Conservation (phyloP, 1,140 invertebrate genomes). For the Cydia strobilella region DNA sequence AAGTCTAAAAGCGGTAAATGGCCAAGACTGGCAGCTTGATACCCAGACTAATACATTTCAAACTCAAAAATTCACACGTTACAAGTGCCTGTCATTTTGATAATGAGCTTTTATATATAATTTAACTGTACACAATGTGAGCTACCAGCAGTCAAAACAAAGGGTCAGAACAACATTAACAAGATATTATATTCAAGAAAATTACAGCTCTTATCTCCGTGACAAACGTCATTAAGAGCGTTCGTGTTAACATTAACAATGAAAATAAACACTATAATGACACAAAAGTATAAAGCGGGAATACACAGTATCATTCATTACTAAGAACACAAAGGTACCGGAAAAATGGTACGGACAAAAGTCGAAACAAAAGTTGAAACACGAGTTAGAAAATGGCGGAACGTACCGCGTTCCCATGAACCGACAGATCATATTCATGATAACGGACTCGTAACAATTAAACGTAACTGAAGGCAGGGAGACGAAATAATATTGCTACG, state of each 20-base stretch:
- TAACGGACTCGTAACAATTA: conserved; percentile 71
- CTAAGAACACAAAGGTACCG: conserved; percentile 39
- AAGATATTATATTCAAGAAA: conserved; percentile 31
- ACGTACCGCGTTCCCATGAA: conserved; percentile 69
- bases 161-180: conserved; percentile 20
- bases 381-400: conserved; percentile 59
- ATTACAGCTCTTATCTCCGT: conserved; percentile 26
- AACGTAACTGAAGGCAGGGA: conserved; percentile 50
- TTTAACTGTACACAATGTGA: conserved; percentile 5
- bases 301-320: conserved; percentile 21
- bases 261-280: conserved; percentile 46
- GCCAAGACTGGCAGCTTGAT: too few species aligned
- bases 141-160: conserved; percentile 17
- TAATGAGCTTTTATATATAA: not conserved
- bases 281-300: conserved; percentile 45
- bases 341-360: conserved; percentile 64
- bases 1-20: too few species aligned
- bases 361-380: conserved; percentile 36
- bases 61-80: not conserved
- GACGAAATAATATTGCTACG: not conserved
- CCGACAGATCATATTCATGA: conserved; percentile 68
- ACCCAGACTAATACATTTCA: not conserved
- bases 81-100: not conserved
- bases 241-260: conserved; percentile 44
- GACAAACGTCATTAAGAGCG: conserved; percentile 41